Conservation (phyloP, 2,113 vertebrate genomes). For the Vulpes ferrilata region DNA sequence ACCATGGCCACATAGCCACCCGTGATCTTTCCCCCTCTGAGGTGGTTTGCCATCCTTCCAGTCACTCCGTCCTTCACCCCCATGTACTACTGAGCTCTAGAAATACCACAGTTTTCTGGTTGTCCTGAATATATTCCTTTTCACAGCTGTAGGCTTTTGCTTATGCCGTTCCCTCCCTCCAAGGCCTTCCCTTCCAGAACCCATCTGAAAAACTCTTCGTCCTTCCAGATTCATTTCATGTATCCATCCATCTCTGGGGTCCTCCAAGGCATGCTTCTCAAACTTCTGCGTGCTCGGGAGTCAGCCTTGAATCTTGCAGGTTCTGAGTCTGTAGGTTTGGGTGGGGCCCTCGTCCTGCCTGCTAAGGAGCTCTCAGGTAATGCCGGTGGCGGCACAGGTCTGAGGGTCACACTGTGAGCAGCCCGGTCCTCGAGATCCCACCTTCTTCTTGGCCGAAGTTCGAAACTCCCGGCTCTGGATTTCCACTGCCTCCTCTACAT, state of each 20-base stretch:
- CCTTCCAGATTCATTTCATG: background rate
- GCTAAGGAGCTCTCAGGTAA: background rate
- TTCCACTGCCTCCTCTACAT: fast-evolving
- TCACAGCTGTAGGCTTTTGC: background rate
- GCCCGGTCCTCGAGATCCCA: too few species aligned
- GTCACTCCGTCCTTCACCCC: too few species aligned
- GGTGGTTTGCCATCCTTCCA: background rate
- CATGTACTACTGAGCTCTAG: background rate
- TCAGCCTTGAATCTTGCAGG: background rate
- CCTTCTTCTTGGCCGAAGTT: background rate
- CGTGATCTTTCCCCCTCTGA: background rate
- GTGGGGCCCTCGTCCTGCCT: too few species aligned
- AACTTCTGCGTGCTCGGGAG: too few species aligned
- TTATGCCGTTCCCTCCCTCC: background rate
- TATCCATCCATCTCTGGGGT: background rate
- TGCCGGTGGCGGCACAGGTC: background rate
- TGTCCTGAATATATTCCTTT: background rate
- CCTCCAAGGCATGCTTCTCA: background rate
- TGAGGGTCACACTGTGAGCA: background rate
- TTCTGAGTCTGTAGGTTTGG: background rate
- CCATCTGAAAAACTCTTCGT: background rate
- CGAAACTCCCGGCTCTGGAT: background rate
- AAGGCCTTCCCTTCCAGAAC: background rate
- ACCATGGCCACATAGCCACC: background rate
- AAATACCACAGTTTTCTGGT: background rate